Evolutionary conservation across 2,888 invertebrate species (phyloP).

Genomic region (Augiades crinisus): DNA sequence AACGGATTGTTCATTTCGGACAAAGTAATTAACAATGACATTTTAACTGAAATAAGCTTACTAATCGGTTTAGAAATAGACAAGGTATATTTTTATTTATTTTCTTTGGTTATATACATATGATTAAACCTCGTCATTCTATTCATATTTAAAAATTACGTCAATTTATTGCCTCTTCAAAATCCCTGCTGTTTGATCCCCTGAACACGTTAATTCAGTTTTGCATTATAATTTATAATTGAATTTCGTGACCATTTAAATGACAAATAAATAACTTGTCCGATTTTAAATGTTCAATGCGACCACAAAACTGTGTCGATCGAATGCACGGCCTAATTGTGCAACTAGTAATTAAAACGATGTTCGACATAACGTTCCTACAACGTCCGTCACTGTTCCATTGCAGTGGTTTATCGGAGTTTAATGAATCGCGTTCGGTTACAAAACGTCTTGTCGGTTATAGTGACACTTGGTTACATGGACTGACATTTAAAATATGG

Average conservation of each 20-base stretch:
- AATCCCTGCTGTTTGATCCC: no score
- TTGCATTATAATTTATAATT: not conserved
- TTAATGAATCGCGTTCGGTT: constrained; percentile 10
- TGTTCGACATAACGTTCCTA: constrained; percentile 4
- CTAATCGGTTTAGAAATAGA: no score
- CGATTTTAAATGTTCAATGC: constrained; percentile 8
- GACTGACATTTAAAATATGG: no score
- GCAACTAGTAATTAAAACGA: constrained; percentile 20
- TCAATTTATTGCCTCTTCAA: not conserved
- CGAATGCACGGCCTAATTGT: constrained; percentile 10
- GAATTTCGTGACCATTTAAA: not conserved
- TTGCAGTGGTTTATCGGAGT: constrained; percentile 11
- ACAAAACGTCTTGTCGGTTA: constrained; percentile 12
- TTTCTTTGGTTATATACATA: no score
- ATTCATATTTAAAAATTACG: no score
- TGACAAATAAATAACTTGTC: not conserved
- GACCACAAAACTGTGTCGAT: constrained; percentile 10
- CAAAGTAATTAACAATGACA: no score
- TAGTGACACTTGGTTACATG: constrained; percentile 6
- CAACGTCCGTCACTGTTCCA: constrained; percentile 12
- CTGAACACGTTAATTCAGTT: no score
- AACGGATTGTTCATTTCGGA: no score
- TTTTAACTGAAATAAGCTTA: no score
- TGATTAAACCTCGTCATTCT: no score
- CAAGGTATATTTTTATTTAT: no score